These are phyloP conservation scores for Aethes cnicana DNA, from an alignment of 2,888 invertebrate genomes.

Conservation along the genomic window DNA sequence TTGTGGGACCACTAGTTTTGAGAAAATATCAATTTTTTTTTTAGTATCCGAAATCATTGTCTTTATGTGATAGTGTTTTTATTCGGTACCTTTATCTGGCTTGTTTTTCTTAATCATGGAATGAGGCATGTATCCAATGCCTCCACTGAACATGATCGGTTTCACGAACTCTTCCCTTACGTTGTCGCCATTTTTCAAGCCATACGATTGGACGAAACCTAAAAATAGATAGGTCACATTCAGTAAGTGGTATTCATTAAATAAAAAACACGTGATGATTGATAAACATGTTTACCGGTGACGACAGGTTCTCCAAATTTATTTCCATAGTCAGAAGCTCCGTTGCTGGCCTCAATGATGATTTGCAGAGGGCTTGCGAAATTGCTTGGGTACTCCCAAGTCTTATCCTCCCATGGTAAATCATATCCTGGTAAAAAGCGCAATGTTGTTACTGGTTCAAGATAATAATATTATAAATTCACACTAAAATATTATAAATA, in stretches of 20 bases:
- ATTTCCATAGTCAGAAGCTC: slow-evolving; percentile 99
- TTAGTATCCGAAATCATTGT: too few relatives aligned
- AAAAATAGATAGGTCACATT: slow-evolving; percentile 13
- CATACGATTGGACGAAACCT: slow-evolving; percentile 96
- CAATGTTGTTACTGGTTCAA: too few relatives aligned
- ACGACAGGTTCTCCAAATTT: slow-evolving; percentile 99
- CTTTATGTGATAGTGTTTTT: too few relatives aligned
- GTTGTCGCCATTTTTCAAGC: slow-evolving; percentile 85
- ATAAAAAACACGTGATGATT: not conserved
- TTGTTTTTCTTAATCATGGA: slow-evolving; percentile 89
- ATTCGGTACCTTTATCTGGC: slow-evolving; percentile 89
- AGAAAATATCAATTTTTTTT: too few relatives aligned
- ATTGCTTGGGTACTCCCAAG: slow-evolving; percentile 90
- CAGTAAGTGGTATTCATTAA: not conserved
- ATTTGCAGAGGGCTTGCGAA: slow-evolving; percentile 95
- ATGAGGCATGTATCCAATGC: slow-evolving; percentile 94
- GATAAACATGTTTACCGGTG: slow-evolving; percentile 49
- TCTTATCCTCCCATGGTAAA: slow-evolving; percentile 92
- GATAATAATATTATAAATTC: too few relatives aligned
- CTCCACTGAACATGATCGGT: slow-evolving; percentile 99
- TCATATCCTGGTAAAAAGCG: slow-evolving; percentile 86
- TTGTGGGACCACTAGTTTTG: too few relatives aligned
- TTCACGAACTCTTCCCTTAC: slow-evolving; percentile 96
- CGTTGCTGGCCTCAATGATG: slow-evolving; percentile 97
- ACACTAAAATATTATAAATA: too few relatives aligned